Conservation (phyloP, 2,797 vertebrate species). For the Alauda arvensis region DNA sequence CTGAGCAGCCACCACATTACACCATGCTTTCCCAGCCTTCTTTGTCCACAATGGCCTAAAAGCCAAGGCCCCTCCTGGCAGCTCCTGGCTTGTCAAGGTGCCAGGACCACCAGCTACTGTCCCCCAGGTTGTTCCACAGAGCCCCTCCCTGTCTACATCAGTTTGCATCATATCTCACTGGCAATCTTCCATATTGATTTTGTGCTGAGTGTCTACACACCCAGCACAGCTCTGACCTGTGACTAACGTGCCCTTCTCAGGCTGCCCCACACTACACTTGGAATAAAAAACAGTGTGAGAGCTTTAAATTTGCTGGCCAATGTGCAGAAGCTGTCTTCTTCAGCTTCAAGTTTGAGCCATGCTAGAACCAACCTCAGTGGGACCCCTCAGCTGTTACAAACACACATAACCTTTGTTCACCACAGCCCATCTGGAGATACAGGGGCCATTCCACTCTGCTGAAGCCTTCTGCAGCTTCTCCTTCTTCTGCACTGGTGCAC, state of each 20-base stretch:
- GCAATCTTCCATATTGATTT: not conserved
- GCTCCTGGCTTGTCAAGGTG: not conserved
- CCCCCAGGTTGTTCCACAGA: not conserved
- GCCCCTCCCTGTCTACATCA: not conserved
- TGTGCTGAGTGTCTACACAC: not conserved
- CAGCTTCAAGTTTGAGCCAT: not conserved
- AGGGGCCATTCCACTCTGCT: not conserved
- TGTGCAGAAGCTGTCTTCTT: not conserved
- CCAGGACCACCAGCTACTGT: not conserved
- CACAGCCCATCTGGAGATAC: not conserved
- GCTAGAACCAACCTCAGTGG: not conserved
- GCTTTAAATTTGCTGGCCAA: not conserved
- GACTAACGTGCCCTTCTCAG: not conserved
- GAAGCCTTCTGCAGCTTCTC: not conserved
- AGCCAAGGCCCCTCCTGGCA: not conserved
- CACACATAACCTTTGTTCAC: not conserved
- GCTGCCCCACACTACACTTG: not conserved
- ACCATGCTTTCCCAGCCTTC: not conserved
- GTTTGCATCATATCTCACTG: not conserved
- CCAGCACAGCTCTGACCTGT: not conserved
- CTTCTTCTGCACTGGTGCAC: not conserved
- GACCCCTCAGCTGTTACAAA: not conserved
- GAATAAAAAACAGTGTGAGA: not conserved
- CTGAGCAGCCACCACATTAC: not conserved
- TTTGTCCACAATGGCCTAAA: accelerated